Percentiles rank a stretch among this genome's conserved stretches.
Conservation (phyloP, 2,113 vertebrate genomes). For the Isichthys henryi region DNA sequence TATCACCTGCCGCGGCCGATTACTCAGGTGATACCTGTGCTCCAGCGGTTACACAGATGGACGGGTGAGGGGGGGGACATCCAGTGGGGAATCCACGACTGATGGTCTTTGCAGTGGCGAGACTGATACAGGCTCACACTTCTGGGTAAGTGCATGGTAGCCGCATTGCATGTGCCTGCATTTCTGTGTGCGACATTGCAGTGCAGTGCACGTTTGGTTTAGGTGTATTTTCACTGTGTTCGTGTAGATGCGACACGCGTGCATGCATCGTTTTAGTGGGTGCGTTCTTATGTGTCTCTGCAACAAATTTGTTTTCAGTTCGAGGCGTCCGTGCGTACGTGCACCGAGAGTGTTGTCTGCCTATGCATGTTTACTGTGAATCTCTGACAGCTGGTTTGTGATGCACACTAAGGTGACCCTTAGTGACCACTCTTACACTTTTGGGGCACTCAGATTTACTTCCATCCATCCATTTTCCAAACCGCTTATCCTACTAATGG, state of each 20-base stretch:
- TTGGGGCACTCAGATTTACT: neutral
- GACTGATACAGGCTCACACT: neutral
- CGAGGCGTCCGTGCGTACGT: neutral
- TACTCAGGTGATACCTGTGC: conserved; percentile 55
- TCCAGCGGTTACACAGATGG: conserved; percentile 67
- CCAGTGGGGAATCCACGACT: conserved; percentile 29
- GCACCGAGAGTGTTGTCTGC: neutral
- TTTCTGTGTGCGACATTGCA: neutral
- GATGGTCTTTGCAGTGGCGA: neutral
- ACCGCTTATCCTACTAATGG: no score
- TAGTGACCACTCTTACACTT: neutral
- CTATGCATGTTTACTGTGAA: neutral
- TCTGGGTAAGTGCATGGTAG: neutral
- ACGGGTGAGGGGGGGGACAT: conserved; percentile 60
- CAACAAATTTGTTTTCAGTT: neutral
- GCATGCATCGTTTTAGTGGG: neutral
- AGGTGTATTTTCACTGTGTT: neutral
- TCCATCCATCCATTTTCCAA: no score
- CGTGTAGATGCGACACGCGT: neutral
- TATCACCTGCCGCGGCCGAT: conserved; percentile 11
- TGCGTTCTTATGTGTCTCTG: neutral
- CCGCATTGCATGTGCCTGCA: neutral
- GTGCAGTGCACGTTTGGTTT: neutral
- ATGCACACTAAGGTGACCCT: neutral
- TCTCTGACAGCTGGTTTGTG: neutral